These are phyloP conservation scores for Hydropsyche tenuis DNA, from an alignment of 1,140 invertebrate genomes.

Conservation along the genomic window DNA sequence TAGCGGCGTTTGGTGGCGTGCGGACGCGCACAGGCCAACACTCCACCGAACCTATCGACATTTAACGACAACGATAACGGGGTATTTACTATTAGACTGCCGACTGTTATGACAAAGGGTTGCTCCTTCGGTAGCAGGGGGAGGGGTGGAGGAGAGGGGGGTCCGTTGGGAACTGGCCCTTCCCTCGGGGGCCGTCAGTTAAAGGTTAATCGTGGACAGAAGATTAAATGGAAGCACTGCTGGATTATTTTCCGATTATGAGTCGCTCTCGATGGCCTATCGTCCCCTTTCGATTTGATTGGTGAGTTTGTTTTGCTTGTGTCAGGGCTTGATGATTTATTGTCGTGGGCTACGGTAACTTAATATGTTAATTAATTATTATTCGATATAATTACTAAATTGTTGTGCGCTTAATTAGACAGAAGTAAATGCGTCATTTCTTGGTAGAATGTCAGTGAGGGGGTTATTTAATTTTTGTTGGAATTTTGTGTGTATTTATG, in stretches of 20 bases:
- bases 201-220: constrained; percentile 39
- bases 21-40: constrained; percentile 29
- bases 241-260: constrained; percentile 36
- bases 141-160: background rate
- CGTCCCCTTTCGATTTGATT: background rate
- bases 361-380: no score
- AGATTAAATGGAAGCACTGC: constrained; percentile 34
- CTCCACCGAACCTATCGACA: constrained; percentile 28
- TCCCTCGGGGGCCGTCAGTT: constrained; percentile 35
- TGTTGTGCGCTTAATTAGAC: no score
- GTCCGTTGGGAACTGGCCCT: constrained; percentile 1
- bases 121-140: background rate
- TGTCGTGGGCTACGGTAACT: no score
- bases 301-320: no score
- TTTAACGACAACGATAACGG: constrained; percentile 31
- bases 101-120: no score
- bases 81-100: constrained; percentile 30
- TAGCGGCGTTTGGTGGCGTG: background rate
- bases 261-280: constrained; percentile 5
- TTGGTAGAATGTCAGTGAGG: no score
- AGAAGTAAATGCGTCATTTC: no score
- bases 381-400: no score
- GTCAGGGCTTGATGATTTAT: no score
- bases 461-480: no score
- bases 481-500: no score